Evolutionary conservation across 2,888 invertebrate genomes (phyloP).

Genomic region (Apotomis capreana): DNA sequence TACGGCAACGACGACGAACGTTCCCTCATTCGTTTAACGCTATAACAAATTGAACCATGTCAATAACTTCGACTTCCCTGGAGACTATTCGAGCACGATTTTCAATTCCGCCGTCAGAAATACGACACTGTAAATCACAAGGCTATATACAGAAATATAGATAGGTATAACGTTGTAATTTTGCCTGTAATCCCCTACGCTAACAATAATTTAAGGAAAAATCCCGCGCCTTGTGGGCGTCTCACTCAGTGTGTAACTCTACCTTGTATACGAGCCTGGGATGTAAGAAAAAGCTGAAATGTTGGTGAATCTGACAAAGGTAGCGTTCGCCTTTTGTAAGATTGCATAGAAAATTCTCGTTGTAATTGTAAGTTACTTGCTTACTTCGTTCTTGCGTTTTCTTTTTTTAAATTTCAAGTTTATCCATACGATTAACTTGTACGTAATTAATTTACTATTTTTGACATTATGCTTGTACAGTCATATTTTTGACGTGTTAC

Average conservation of each 20-base stretch:
- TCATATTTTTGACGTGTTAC: no score
- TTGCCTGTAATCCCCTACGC: constrained; percentile 48
- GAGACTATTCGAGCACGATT: constrained; percentile 10
- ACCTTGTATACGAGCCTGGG: constrained; percentile 4
- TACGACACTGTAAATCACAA: constrained; percentile 23
- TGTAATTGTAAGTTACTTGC: no score
- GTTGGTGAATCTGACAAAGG: background rate
- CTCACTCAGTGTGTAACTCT: constrained; percentile 32
- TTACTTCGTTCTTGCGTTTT: no score
- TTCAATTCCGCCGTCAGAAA: constrained; percentile 22
- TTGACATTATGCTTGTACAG: no score
- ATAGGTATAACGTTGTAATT: constrained; percentile 32
- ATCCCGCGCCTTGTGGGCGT: constrained; percentile 42
- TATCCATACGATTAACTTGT: no score
- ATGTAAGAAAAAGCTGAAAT: constrained; percentile 10
- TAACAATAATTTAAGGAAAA: constrained; percentile 52
- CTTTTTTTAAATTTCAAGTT: no score
- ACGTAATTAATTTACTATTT: no score
- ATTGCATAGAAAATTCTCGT: no score
- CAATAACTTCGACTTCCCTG: constrained; percentile 8
- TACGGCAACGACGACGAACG: no score
- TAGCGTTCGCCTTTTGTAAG: background rate
- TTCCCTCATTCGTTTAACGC: background rate
- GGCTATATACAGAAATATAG: constrained; percentile 12
- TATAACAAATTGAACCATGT: constrained; percentile 4